phyloP scores from a whole-genome alignment of 1,140 invertebrate species.

The Melipona quadrifasciata region DNA sequence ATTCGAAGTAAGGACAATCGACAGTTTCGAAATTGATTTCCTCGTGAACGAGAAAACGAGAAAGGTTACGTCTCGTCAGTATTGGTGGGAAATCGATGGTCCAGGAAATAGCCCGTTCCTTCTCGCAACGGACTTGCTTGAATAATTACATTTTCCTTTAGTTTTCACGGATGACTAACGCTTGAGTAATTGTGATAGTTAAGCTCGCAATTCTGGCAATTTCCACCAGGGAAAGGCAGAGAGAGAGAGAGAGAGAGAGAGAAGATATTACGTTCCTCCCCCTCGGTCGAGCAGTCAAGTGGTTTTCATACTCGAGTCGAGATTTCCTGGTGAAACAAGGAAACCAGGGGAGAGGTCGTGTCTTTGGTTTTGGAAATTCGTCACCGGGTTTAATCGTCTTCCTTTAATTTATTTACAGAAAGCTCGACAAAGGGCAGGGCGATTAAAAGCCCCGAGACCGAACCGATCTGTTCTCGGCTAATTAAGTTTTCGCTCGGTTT shows the following conservation, averaged over 20 bases:
- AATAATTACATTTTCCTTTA: slow-evolving; percentile 20
- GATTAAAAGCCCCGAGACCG: not conserved
- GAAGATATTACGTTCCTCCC: not conserved
- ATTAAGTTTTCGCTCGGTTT: slow-evolving; percentile 26
- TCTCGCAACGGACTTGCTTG: not conserved
- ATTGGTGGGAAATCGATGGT: slow-evolving; percentile 4
- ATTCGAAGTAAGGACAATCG: not conserved
- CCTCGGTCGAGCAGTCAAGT: not conserved
- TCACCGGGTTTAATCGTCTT: too few relatives aligned
- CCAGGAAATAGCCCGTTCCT: not conserved
- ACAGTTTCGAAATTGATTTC: not conserved
- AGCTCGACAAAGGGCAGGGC: not conserved
- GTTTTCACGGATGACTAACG: slow-evolving; percentile 6
- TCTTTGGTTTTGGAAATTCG: not conserved
- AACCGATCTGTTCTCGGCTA: slow-evolving; percentile 16
- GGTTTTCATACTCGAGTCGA: not conserved
- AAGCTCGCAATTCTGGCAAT: slow-evolving; percentile 6
- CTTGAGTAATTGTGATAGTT: slow-evolving; percentile 8
- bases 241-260: too few relatives aligned
- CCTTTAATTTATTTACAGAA: slow-evolving; percentile 6
- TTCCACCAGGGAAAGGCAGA: not conserved
- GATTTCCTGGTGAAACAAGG: not conserved
- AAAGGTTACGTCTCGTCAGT: not conserved
- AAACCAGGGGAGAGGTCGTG: not conserved
- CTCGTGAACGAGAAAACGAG: too few relatives aligned